Evolutionary conservation across 2,113 vertebrate species (phyloP), one percentile per base, ranked within the genome.

Genomic region (Formicarius rufipectus): DNA sequence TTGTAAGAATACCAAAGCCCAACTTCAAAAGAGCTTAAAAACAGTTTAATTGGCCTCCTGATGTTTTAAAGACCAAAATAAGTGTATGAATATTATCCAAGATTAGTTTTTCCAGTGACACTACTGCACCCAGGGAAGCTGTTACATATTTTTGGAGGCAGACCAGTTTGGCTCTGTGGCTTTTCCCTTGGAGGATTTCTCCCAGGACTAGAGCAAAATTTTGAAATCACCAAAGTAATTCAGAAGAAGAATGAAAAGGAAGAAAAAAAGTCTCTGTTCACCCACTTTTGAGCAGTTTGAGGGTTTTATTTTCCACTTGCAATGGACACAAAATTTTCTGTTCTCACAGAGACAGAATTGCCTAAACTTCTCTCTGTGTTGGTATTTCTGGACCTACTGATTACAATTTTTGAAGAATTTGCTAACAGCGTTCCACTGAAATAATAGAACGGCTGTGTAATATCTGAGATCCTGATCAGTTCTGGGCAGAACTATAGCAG

Each of bases 81-180:
- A 10, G n/a, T 31, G 9, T 56, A 13, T 42, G 44, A 58, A 6
- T 79, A 28, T 63, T 71, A 55, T 9, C 31, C 28, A 72, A 37
- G 60, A 31, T 62, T 52, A 39, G 24, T 91, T 84, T 81, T 35
- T 59, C 31, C 50, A 73, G 39, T 69, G 50, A 23, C 40, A 28
- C 2, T 20, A 0, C 39, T 58, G 2, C 22, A 63, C 12, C 33
- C 33, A 55, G 25, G 6, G 53, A 72, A 73, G 59, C 33, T 80
- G 18, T 18, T 77, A 12, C 6, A 21, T 16, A 2, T 42, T 47
- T 24, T 1, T 1, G 1, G 27, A 25, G 15, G 3, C 16, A 75
- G 25, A 55, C 10, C 37, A 6, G 10, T 72, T 75, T 83, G 79
- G 33, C 27, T 52, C 9, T 3, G 25, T 50, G 53, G 30, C 6